Evolutionary conservation across 2,888 invertebrate species (phyloP).

Genomic region (Chironomus riparius): DNA sequence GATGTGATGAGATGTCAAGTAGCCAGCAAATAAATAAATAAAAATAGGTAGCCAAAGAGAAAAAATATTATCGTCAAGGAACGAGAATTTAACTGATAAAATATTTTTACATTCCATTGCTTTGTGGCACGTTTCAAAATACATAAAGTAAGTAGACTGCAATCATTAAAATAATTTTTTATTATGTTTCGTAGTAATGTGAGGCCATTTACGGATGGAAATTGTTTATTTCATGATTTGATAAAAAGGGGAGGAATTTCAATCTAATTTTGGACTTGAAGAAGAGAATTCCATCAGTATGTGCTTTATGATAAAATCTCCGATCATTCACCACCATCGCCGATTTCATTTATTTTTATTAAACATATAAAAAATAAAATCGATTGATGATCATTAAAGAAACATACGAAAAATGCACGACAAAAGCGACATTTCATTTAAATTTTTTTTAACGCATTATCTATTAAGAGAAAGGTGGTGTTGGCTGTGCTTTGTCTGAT

Average conservation of each 20-base stretch:
- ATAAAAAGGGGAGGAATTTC: background rate
- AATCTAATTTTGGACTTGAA: background rate
- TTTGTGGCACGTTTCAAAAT: background rate
- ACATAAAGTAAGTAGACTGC: background rate
- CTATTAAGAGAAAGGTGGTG: too few species aligned
- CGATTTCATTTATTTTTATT: too few species aligned
- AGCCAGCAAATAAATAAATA: background rate
- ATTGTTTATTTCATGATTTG: background rate
- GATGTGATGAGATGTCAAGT: background rate
- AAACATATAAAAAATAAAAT: background rate
- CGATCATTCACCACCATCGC: background rate
- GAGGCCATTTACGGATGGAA: background rate
- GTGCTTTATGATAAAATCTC: slow-evolving; percentile 15
- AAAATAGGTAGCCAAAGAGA: background rate
- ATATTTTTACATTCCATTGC: background rate
- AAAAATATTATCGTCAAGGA: background rate
- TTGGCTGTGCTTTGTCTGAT: too few species aligned
- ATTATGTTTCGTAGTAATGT: background rate
- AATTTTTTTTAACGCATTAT: background rate
- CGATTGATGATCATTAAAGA: background rate
- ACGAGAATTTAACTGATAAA: background rate
- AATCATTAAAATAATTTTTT: background rate
- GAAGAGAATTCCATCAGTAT: background rate
- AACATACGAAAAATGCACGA: background rate
- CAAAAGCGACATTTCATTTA: background rate